Conservation (phyloP, 2,888 invertebrate species). For the Acleris literana region DNA sequence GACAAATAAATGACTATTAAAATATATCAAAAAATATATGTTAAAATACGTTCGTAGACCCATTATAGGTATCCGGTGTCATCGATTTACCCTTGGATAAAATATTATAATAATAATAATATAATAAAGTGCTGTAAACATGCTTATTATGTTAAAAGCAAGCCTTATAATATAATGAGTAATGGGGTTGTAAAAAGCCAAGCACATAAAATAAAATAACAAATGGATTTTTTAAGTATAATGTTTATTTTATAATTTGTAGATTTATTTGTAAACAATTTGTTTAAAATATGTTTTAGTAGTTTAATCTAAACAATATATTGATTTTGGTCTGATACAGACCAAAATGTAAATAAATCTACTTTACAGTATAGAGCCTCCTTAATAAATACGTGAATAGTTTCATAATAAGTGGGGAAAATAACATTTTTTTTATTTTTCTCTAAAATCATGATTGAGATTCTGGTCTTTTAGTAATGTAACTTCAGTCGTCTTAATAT, state of each 20-base stretch:
- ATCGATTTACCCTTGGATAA: too few species aligned
- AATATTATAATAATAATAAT: too few species aligned
- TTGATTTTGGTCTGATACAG: conserved; percentile 75
- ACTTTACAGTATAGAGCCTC: conserved; percentile 57
- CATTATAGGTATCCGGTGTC: too few species aligned
- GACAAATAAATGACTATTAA: too few species aligned
- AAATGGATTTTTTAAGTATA: conserved; percentile 16
- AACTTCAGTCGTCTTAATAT: not conserved
- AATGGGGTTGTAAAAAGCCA: conserved; percentile 1
- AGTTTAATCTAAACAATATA: conserved; percentile 36
- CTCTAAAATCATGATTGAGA: conserved; percentile 3
- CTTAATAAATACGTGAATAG: conserved; percentile 50
- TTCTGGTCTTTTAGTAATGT: conserved; percentile 9
- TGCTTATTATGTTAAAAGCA: conserved; percentile 9
- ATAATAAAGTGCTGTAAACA: not conserved
- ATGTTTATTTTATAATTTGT: conserved; percentile 27
- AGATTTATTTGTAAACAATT: conserved; percentile 28
- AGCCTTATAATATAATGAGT: not conserved
- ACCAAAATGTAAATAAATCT: conserved; percentile 51
- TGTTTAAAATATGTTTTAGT: conserved; percentile 21
- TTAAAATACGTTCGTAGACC: too few species aligned
- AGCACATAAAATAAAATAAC: conserved; percentile 18
- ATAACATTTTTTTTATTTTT: not conserved
- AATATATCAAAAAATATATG: too few species aligned
- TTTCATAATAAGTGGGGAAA: not conserved